phyloP scores from a whole-genome alignment of 2,888 invertebrate genomes.

The Erannis defoliaria region DNA sequence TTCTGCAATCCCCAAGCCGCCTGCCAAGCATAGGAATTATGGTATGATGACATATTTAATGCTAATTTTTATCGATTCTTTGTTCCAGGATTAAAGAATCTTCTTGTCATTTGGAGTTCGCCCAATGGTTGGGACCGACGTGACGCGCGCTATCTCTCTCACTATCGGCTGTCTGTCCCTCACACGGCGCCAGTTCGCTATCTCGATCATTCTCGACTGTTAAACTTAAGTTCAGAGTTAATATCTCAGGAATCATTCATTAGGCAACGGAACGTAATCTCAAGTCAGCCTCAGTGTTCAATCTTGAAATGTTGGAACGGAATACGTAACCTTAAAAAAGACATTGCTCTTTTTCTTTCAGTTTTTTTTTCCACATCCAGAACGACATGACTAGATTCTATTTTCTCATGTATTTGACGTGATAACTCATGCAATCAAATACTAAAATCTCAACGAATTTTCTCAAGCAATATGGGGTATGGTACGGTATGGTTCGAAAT shows the following conservation, averaged over 20 bases:
- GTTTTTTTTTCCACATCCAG: constrained; percentile 66
- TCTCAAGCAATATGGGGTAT: constrained; percentile 77
- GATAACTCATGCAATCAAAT: constrained; percentile 61
- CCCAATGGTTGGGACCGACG: constrained; percentile 57
- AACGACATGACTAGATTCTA: constrained; percentile 73
- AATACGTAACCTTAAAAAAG: constrained; percentile 37
- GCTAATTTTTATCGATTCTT: not conserved
- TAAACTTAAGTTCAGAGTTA: constrained; percentile 59
- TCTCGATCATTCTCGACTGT: constrained; percentile 72
- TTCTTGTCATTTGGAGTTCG: constrained; percentile 64
- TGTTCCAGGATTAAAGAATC: constrained; percentile 65
- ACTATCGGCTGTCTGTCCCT: constrained; percentile 79
- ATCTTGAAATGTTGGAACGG: constrained; percentile 33
- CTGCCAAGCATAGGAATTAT: too few relatives aligned
- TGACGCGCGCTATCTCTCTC: constrained; percentile 62
- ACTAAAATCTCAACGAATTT: constrained; percentile 69
- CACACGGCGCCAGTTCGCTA: constrained; percentile 67
- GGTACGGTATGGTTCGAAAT: constrained; percentile 49
- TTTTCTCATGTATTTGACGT: constrained; percentile 51
- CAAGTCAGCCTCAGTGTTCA: not conserved
- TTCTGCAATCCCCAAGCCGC: too few relatives aligned
- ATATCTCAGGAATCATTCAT: constrained; percentile 50
- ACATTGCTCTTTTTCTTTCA: constrained; percentile 70
- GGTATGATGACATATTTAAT: too few relatives aligned
- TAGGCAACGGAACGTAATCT: constrained; percentile 35